Evolutionary conservation across 2,797 vertebrate species (phyloP).

Genomic region (Leptatherina wallacei): DNA sequence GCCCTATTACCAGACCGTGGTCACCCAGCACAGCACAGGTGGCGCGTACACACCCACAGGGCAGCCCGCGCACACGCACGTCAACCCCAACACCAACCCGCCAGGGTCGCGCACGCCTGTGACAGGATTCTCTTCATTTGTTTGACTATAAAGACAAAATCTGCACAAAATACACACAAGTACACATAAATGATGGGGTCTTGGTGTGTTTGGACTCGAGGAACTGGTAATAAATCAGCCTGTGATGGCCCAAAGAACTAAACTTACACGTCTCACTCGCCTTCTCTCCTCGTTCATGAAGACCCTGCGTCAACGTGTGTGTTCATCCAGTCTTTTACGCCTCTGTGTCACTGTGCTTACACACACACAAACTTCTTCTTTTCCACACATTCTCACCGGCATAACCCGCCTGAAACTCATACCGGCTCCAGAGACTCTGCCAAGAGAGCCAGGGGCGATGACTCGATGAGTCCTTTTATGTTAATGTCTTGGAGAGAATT

Average conservation of each 20-base stretch:
- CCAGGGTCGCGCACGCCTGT: slow-evolving; percentile 92
- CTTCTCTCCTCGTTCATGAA: slow-evolving; percentile 59
- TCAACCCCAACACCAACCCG: slow-evolving; percentile 78
- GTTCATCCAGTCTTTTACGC: slow-evolving; percentile 52
- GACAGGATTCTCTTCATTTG: slow-evolving; percentile 97
- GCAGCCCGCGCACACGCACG: slow-evolving; percentile 81
- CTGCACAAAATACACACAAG: slow-evolving; percentile 58
- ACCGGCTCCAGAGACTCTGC: slow-evolving; percentile 61
- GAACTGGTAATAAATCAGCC: slow-evolving; percentile 42
- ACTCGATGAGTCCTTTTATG: slow-evolving; percentile 28
- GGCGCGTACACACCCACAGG: slow-evolving; percentile 91
- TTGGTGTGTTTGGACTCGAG: slow-evolving; percentile 55
- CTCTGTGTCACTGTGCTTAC: slow-evolving; percentile 66
- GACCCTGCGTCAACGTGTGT: slow-evolving; percentile 51
- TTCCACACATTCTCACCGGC: slow-evolving; percentile 32
- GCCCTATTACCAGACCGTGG: slow-evolving; percentile 92
- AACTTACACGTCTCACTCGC: slow-evolving; percentile 60
- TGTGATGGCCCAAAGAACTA: slow-evolving; percentile 60
- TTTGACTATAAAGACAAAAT: slow-evolving; percentile 82
- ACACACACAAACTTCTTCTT: slow-evolving; percentile 35
- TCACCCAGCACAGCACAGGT: slow-evolving; percentile 94
- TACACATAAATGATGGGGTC: slow-evolving; percentile 37
- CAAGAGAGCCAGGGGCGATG: slow-evolving; percentile 26
- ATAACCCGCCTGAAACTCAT: slow-evolving; percentile 34
- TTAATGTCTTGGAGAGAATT: slow-evolving; percentile 32